Percentiles rank a stretch among this genome's conserved stretches.
phyloP scores from a whole-genome alignment of 1,140 invertebrate species.

The Drosophila azteca region DNA sequence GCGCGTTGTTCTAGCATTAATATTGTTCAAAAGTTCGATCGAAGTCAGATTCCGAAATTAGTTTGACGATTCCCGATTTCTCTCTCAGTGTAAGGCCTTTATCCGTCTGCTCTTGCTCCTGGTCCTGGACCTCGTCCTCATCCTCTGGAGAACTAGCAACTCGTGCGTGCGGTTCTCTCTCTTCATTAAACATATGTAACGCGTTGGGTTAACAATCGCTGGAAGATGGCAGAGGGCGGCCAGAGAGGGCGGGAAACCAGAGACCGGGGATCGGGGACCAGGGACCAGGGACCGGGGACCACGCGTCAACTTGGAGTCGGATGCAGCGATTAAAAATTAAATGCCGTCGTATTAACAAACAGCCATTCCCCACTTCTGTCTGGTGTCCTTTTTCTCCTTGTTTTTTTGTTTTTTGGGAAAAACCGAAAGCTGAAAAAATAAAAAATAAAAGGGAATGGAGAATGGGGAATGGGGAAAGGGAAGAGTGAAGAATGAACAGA shows the following conservation, averaged over 20 bases:
- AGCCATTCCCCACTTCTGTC: conserved; percentile 38
- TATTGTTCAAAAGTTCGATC: no score
- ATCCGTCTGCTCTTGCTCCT: conserved; percentile 13
- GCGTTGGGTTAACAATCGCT: conserved; percentile 52
- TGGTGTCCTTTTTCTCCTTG: background rate
- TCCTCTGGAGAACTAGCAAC: conserved; percentile 18
- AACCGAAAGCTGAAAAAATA: no score
- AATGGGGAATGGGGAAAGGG: no score
- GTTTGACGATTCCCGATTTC: background rate
- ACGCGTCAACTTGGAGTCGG: conserved; percentile 47
- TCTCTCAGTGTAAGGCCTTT: conserved; percentile 5
- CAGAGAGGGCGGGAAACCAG: background rate
- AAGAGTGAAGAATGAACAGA: no score
- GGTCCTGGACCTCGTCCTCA: background rate
- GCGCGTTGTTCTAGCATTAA: no score
- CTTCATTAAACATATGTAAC: conserved; percentile 79
- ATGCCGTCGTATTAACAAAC: conserved; percentile 79
- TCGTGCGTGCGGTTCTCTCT: conserved; percentile 60
- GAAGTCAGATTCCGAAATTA: no score
- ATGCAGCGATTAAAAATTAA: conserved; percentile 80
- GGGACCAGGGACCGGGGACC: background rate
- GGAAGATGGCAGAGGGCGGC: conserved; percentile 12
- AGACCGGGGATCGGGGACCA: conserved; percentile 2
- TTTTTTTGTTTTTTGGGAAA: background rate
- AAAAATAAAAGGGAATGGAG: no score